Evolutionary conservation across 2,888 invertebrate genomes (phyloP).

Genomic region (Oligia strigilis): DNA sequence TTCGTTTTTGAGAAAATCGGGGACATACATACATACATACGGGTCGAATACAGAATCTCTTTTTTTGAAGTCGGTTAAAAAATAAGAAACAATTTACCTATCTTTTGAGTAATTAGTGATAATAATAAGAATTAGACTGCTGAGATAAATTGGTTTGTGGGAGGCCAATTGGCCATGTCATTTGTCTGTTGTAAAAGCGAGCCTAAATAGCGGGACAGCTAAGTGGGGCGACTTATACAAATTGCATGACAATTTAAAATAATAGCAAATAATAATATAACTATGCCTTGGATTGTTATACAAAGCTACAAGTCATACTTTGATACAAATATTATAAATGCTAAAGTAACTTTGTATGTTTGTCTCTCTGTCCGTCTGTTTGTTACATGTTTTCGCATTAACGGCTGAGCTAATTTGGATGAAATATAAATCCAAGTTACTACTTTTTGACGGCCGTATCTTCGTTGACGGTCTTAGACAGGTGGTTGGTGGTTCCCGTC

Average conservation of each 20-base stretch:
- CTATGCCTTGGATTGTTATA: neutral
- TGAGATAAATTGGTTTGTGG: slow-evolving; percentile 41
- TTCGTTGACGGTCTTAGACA: neutral
- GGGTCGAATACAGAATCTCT: too few relatives aligned
- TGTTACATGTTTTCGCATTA: neutral
- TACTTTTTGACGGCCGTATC: neutral
- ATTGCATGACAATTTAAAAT: slow-evolving; percentile 18
- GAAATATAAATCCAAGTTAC: neutral
- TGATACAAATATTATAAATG: neutral
- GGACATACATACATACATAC: too few relatives aligned
- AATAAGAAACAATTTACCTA: slow-evolving; percentile 16
- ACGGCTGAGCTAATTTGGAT: neutral
- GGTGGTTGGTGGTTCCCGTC: neutral
- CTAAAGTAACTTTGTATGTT: neutral
- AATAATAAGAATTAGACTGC: slow-evolving; percentile 3
- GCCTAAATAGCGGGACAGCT: neutral
- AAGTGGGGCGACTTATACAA: neutral
- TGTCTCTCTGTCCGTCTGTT: neutral
- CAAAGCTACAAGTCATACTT: neutral
- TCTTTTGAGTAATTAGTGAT: slow-evolving; percentile 18
- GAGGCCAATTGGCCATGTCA: slow-evolving; percentile 36
- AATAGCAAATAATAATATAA: neutral
- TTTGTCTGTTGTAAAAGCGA: slow-evolving; percentile 22
- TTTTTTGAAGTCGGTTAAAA: neutral
- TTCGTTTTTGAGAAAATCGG: too few relatives aligned